Evolutionary conservation across 2,888 invertebrate species (phyloP).

Genomic region (Lepidochrysops patricia): DNA sequence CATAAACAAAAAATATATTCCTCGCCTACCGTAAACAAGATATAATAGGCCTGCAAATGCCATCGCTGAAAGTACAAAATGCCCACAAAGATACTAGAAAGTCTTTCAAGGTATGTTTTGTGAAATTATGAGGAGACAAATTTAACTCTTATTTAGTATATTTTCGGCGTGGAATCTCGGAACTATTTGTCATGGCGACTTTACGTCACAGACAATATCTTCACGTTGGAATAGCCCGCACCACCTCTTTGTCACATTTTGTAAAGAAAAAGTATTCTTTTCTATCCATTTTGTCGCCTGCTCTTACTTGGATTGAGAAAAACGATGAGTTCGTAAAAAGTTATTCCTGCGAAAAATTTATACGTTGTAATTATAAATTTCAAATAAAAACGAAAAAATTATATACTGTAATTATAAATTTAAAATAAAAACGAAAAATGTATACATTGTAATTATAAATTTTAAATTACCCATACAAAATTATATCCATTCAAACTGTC

Average conservation of each 20-base stretch:
- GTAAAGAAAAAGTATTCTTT: constrained; percentile 51
- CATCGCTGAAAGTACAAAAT: not conserved
- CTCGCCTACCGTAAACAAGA: too few species aligned
- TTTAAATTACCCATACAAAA: too few species aligned
- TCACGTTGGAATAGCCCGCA: constrained; percentile 59
- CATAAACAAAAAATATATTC: too few species aligned
- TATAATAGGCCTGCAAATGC: not conserved
- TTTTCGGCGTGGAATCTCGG: constrained; percentile 51
- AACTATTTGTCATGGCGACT: constrained; percentile 59
- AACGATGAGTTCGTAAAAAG: constrained; percentile 6
- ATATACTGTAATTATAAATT: too few species aligned
- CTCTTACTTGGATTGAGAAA: constrained; percentile 27
- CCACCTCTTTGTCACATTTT: constrained; percentile 63
- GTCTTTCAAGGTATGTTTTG: constrained; percentile 17
- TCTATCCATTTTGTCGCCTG: constrained; percentile 50
- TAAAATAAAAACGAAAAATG: too few species aligned
- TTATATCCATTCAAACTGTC: too few species aligned
- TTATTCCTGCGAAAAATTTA: not conserved
- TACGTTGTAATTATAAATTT: too few species aligned
- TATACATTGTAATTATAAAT: too few species aligned
- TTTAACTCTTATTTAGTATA: constrained; percentile 55
- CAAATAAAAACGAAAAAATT: too few species aligned
- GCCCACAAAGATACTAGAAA: not conserved
- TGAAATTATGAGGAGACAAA: constrained; percentile 14
- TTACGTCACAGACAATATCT: constrained; percentile 64